phyloP scores from a whole-genome alignment of 2,797 vertebrate genomes.

The Acropternis orthonyx region DNA sequence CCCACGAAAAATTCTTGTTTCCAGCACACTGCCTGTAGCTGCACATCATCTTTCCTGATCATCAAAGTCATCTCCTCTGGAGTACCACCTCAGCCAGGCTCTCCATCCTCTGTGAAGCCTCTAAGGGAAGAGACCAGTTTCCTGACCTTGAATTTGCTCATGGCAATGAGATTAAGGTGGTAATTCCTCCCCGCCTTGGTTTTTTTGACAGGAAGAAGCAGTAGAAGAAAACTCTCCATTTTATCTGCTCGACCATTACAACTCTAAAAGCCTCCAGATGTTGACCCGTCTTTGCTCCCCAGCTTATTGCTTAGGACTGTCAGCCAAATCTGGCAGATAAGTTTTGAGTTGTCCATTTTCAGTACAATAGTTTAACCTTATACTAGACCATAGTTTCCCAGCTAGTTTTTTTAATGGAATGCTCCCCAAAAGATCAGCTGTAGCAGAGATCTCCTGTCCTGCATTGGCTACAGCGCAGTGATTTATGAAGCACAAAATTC shows the following conservation, averaged over 20 bases:
- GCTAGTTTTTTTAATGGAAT: not conserved
- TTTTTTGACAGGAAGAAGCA: not conserved
- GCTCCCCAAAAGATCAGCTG: not conserved
- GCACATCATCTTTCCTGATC: not conserved
- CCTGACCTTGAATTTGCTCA: not conserved
- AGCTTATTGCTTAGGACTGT: not conserved
- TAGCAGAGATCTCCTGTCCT: not conserved
- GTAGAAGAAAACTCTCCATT: not conserved
- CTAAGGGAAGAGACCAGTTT: not conserved
- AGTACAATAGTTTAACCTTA: not conserved
- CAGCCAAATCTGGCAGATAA: not conserved
- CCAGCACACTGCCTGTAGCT: not conserved
- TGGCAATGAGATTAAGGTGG: not conserved
- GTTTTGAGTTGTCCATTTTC: not conserved
- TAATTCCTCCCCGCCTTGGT: not conserved
- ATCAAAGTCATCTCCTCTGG: not conserved
- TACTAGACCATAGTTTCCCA: not conserved
- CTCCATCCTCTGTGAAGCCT: not conserved
- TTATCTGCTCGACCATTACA: not conserved
- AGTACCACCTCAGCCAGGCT: not conserved
- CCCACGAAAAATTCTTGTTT: not conserved
- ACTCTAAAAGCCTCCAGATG: fast-evolving
- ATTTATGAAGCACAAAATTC: not conserved
- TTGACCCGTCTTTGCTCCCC: not conserved
- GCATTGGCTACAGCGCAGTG: not conserved